Conservation (phyloP, 2,888 invertebrate genomes). For the Girardia tigrina region DNA sequence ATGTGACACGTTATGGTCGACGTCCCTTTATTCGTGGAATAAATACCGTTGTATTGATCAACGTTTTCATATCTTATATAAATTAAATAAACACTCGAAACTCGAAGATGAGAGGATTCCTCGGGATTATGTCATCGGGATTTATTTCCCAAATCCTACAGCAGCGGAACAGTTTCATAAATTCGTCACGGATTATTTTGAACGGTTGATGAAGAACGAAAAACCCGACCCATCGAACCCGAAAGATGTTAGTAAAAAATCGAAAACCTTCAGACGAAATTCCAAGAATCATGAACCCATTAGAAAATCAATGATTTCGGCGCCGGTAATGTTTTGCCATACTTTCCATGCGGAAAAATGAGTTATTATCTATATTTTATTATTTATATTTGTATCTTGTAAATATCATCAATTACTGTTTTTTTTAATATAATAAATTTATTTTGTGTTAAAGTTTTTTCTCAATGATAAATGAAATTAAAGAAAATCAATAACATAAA, state of each 20-base stretch:
- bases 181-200: neutral
- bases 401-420: too few relatives aligned
- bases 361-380: too few relatives aligned
- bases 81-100: neutral
- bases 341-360: neutral
- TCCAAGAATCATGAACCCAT: neutral
- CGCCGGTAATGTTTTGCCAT: neutral
- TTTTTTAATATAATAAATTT: too few relatives aligned
- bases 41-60: neutral
- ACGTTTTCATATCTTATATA: neutral
- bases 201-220: neutral
- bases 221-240: neutral
- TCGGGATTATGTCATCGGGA: neutral
- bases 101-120: neutral
- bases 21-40: neutral
- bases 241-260: neutral
- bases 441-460: too few relatives aligned
- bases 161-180: neutral
- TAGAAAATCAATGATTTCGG: neutral
- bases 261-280: neutral
- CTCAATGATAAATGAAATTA: too few relatives aligned
- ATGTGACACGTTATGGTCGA: slow-evolving; percentile 19
- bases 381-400: too few relatives aligned
- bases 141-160: neutral
- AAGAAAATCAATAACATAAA: too few relatives aligned